A percentile compares a stretch with the other conserved stretches of the same genome.
Evolutionary conservation across 2,888 invertebrate species (phyloP).

Genomic region (Uloborus plumipes): DNA sequence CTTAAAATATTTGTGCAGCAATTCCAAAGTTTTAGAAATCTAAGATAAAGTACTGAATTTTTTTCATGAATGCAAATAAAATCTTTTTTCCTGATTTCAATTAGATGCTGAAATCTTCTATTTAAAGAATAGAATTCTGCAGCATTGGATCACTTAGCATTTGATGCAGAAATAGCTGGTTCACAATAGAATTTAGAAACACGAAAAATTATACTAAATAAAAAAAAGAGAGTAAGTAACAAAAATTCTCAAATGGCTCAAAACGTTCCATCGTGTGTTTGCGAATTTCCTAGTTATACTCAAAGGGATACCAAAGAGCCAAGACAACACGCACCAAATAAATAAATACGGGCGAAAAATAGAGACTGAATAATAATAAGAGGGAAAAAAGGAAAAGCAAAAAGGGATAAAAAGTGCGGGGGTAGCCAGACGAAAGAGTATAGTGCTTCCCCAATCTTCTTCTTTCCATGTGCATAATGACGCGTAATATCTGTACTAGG

Average conservation of each 20-base stretch:
- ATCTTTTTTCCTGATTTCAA: too few relatives aligned
- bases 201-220: too few relatives aligned
- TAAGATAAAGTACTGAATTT: too few relatives aligned
- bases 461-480: slow-evolving; percentile 59
- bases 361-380: slow-evolving; percentile 54
- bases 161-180: too few relatives aligned
- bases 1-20: too few relatives aligned
- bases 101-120: too few relatives aligned
- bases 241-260: neutral
- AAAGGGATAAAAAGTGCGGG: neutral
- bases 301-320: slow-evolving; percentile 52
- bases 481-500: slow-evolving; percentile 64
- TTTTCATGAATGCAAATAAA: too few relatives aligned
- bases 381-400: slow-evolving; percentile 9
- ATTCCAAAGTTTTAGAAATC: too few relatives aligned
- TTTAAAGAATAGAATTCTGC: too few relatives aligned
- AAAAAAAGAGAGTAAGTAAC: too few relatives aligned
- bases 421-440: neutral
- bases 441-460: slow-evolving; percentile 29
- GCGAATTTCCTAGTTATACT: slow-evolving; percentile 48
- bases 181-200: too few relatives aligned
- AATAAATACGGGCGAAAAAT: slow-evolving; percentile 62
- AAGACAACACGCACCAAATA: slow-evolving; percentile 54
- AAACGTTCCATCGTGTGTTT: slow-evolving; percentile 28
- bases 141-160: too few relatives aligned